Conservation (phyloP, 2,888 invertebrate genomes). For the Zygogramma bicolorata region DNA sequence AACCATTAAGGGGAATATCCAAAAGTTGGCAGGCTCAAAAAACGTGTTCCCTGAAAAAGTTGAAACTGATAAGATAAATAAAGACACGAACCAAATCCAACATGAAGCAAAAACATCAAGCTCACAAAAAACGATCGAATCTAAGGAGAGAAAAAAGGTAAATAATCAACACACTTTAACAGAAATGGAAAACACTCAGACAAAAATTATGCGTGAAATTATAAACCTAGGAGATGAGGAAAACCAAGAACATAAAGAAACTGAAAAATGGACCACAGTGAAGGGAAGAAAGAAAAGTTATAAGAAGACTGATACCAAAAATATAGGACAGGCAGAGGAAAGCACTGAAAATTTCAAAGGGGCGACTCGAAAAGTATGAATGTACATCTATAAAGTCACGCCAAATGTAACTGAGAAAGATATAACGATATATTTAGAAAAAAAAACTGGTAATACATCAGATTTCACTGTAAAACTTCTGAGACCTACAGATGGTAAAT, state of each 20-base stretch:
- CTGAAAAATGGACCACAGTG: neutral
- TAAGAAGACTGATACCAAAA: neutral
- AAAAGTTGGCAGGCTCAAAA: neutral
- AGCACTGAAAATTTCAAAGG: neutral
- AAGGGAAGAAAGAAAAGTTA: neutral
- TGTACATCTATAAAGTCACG: neutral
- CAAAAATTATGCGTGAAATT: neutral
- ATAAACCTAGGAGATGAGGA: too few species aligned
- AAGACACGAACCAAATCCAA: neutral
- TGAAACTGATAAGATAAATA: neutral
- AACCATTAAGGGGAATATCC: neutral
- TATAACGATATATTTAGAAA: neutral
- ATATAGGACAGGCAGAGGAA: constrained; percentile 1
- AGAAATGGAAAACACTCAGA: neutral
- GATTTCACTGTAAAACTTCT: constrained; percentile 1
- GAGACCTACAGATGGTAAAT: constrained; percentile 1
- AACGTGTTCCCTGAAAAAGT: neutral
- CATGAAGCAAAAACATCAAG: neutral
- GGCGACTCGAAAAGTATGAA: neutral
- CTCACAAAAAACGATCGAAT: neutral
- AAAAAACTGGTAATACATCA: constrained; percentile 6
- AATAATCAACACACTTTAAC: neutral
- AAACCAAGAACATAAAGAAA: neutral
- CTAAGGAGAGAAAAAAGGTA: neutral
- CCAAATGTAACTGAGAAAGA: neutral